Evolutionary conservation across 1,140 invertebrate genomes (phyloP), one percentile per base, ranked within the genome.

Genomic region (Drosophila lacteicornis): DNA sequence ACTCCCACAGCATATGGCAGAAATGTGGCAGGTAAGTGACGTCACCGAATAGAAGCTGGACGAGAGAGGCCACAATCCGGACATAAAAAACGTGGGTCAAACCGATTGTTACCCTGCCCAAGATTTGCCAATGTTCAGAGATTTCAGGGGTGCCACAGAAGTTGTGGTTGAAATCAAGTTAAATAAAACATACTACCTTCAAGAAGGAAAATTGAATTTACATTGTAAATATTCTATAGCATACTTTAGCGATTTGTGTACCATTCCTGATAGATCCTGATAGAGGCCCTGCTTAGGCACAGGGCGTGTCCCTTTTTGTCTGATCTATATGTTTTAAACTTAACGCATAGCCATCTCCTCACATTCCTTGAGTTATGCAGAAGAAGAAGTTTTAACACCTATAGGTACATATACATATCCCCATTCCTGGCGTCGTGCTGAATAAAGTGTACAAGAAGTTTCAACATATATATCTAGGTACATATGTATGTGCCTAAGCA

Each of bases 11-110:
- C 33, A 55, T 55, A 55, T 55, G 51, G 51, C 19, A 22, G 30
- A 8, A 53, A 53, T 17, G 30, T 55, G 12, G 19, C 33, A 55
- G 51, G 33, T 55, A 38, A 22, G 51, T 55, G 51, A 55, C 51
- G 51, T 55, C 51, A 55, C 51, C 19, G 19, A 22, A 53, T 22
- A 53, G 51, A 12, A 38, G 51, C 17, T 38, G 33, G 17, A 55
- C 17, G 33, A 19, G 33, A 55, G 30, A 55, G 17, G 9, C 2
- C 17, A 0, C 33, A 55, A 55, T 1, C 5, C 17, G 51, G 17
- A 22, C 22, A 38, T 22, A 38, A 22, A 55, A 55, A 38, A 13
- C 33, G 0, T 5, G 13, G 13, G 17, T 15, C 12, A 38, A 36
- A 22, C 33, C 6, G 2, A 38, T 13, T 9, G 9, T 3, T 51